Conservation (phyloP, 2,797 vertebrate species). For the Girardinus metallicus region DNA sequence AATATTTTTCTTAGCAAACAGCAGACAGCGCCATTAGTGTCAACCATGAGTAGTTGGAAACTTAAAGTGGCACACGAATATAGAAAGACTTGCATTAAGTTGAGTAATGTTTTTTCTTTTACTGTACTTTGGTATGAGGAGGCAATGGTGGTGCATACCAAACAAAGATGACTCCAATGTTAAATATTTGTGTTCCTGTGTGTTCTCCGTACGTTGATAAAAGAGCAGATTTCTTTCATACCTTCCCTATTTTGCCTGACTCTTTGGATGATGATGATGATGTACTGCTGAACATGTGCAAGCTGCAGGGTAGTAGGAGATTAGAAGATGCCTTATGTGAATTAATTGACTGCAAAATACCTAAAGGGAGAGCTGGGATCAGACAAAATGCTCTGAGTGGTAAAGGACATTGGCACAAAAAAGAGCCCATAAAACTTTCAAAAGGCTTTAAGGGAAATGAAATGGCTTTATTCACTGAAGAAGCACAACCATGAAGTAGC, state of each 20-base stretch:
- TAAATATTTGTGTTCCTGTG: slow-evolving; percentile 51
- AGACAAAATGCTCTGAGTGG: slow-evolving; percentile 27
- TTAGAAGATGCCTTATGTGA: slow-evolving; percentile 49
- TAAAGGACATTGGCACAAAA: slow-evolving; percentile 23
- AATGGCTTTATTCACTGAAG: slow-evolving; percentile 1
- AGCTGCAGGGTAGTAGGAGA: slow-evolving; percentile 44
- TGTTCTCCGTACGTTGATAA: slow-evolving; percentile 38
- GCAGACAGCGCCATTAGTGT: slow-evolving; percentile 1
- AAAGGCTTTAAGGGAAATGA: slow-evolving; percentile 22
- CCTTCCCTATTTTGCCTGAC: slow-evolving; percentile 19
- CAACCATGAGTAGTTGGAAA: slow-evolving; percentile 10
- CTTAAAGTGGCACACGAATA: slow-evolving; percentile 9
- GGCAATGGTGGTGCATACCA: slow-evolving; percentile 44
- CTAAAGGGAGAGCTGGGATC: slow-evolving; percentile 43
- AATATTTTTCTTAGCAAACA: slow-evolving; percentile 33
- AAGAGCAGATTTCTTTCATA: slow-evolving; percentile 34
- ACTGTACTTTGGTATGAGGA: slow-evolving; percentile 35
- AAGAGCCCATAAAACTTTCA: slow-evolving; percentile 30
- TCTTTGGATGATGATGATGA: slow-evolving; percentile 44
- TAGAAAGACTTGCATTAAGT: not conserved
- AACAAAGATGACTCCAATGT: slow-evolving; percentile 58
- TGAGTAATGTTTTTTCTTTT: slow-evolving; percentile 16
- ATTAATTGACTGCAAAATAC: slow-evolving; percentile 51
- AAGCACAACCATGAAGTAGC: not conserved
- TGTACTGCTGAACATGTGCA: slow-evolving; percentile 34